These are phyloP conservation scores for Lasioglossum oenotherae DNA, from an alignment of 2,888 invertebrate species.

Conservation along the genomic window DNA sequence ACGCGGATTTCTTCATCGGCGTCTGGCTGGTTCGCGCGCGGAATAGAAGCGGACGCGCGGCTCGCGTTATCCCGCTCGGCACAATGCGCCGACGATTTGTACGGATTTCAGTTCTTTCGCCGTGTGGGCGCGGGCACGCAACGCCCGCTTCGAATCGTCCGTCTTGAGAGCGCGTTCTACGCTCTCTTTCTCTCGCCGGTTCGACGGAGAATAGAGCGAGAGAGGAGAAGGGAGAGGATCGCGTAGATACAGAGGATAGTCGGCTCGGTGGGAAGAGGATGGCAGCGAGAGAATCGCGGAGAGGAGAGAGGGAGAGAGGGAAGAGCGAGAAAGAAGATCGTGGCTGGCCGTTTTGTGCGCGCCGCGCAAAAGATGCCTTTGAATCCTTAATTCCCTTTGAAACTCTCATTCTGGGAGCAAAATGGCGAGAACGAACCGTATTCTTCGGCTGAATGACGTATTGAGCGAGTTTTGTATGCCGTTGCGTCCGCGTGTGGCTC, in stretches of 20 bases:
- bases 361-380: conserved; percentile 83
- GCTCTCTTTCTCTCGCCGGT: background rate
- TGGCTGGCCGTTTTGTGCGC: conserved; percentile 81
- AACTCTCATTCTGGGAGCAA: conserved; percentile 83
- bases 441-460: conserved; percentile 84
- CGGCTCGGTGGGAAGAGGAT: conserved; percentile 32
- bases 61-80: conserved; percentile 46
- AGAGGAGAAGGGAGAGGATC: conserved; percentile 33
- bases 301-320: conserved; percentile 41
- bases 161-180: conserved; percentile 64
- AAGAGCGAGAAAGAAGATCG: conserved; percentile 56
- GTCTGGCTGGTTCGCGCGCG: conserved; percentile 43
- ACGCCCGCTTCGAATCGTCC: conserved; percentile 51
- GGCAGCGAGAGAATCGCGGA: conserved; percentile 25
- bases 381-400: conserved; percentile 85
- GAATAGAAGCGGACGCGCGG: conserved; percentile 43
- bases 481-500: conserved; percentile 77
- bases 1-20: conserved; percentile 53
- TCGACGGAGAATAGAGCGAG: background rate
- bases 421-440: conserved; percentile 84
- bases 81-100: conserved; percentile 58
- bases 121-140: conserved; percentile 60
- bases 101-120: conserved; percentile 59
- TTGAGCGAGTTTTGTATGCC: conserved; percentile 84
- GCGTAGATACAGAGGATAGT: conserved; percentile 50